These are phyloP conservation scores for Pygmarrhopalites habei DNA, from an alignment of 1,140 invertebrate species.

Conservation along the genomic window DNA sequence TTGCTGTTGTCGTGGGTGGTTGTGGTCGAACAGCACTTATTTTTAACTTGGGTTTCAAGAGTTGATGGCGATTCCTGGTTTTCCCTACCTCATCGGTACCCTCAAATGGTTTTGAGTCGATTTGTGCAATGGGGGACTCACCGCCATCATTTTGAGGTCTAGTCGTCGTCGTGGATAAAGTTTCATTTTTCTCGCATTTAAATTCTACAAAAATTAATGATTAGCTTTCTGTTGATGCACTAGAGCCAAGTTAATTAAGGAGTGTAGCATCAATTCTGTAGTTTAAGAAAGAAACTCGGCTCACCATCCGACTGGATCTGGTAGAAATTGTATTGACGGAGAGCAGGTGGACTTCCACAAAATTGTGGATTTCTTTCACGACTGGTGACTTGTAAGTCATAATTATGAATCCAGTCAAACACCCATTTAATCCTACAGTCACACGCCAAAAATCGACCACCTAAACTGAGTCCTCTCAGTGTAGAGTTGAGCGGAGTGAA, in stretches of 20 bases:
- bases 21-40: too few species aligned
- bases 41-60: too few species aligned
- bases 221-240: too few species aligned
- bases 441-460: constrained; percentile 77
- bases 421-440: constrained; percentile 84
- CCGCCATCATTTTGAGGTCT: too few species aligned
- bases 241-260: too few species aligned
- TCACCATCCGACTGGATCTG: constrained; percentile 68
- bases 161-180: constrained; percentile 5
- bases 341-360: constrained; percentile 70
- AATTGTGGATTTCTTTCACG: constrained; percentile 87
- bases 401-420: constrained; percentile 76
- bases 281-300: too few species aligned
- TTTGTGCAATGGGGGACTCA: too few species aligned
- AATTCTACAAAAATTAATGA: constrained; percentile 23
- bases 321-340: constrained; percentile 74
- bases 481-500: constrained; percentile 71
- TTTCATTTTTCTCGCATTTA: constrained; percentile 18
- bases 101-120: constrained; percentile 1
- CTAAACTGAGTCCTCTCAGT: constrained; percentile 74
- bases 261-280: too few species aligned
- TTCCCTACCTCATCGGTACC: too few species aligned
- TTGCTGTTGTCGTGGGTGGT: constrained; percentile 24
- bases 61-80: too few species aligned
- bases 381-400: constrained; percentile 81